phyloP scores from a whole-genome alignment of 2,888 invertebrate genomes.

The Cheilosia scutellata region DNA sequence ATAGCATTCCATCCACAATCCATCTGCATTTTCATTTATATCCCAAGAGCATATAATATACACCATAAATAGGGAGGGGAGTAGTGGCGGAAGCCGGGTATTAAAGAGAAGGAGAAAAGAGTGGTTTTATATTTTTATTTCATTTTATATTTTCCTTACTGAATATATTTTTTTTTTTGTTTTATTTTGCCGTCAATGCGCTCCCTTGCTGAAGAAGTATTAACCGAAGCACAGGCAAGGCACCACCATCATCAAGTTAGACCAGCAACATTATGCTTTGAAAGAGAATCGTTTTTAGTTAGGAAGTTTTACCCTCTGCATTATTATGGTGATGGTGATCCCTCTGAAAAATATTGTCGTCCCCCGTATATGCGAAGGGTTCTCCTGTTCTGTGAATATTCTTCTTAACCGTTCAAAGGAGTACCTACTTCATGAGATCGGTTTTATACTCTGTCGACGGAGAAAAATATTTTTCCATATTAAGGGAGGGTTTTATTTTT shows the following conservation, averaged over 20 bases:
- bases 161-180: conserved; percentile 40
- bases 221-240: conserved; percentile 27
- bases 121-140: conserved; percentile 66
- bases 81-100: conserved; percentile 68
- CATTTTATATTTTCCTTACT: conserved; percentile 38
- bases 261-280: conserved; percentile 54
- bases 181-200: conserved; percentile 56
- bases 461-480: conserved; percentile 51
- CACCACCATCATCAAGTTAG: conserved; percentile 36
- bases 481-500: conserved; percentile 38
- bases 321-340: conserved; percentile 22
- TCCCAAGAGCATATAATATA: conserved; percentile 74
- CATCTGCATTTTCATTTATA: conserved; percentile 76
- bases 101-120: conserved; percentile 75
- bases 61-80: conserved; percentile 53
- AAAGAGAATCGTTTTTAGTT: conserved; percentile 68
- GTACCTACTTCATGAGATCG: conserved; percentile 53
- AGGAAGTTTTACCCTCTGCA: conserved; percentile 51
- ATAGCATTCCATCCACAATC: conserved; percentile 74
- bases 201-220: conserved; percentile 47
- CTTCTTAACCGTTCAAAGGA: conserved; percentile 35
- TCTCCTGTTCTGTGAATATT: conserved; percentile 50
- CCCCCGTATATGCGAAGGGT: conserved; percentile 39
- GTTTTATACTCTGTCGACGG: conserved; percentile 41
- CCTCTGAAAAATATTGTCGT: conserved; percentile 20